Percentiles rank a stretch among this genome's conserved stretches.
These are phyloP conservation scores for Brotula barbata DNA, from an alignment of 2,797 vertebrate species.

Conservation along the genomic window DNA sequence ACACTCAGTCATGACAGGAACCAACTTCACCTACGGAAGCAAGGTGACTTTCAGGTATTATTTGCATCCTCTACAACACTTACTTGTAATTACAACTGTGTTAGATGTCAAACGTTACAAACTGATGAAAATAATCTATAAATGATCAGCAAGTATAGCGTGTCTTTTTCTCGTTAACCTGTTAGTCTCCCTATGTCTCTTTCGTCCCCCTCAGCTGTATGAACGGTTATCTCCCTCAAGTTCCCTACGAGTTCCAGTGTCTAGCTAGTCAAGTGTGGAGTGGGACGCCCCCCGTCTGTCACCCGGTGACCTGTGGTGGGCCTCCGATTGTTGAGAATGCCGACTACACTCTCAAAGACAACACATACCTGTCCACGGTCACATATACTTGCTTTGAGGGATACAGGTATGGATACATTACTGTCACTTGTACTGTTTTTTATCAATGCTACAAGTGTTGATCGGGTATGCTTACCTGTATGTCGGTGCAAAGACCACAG, in stretches of 20 bases:
- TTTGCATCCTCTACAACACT: slow-evolving; percentile 47
- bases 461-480: slow-evolving; percentile 36
- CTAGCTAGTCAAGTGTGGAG: slow-evolving; percentile 87
- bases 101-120: neutral
- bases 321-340: slow-evolving; percentile 82
- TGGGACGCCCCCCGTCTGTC: slow-evolving; percentile 82
- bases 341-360: slow-evolving; percentile 77
- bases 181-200: neutral
- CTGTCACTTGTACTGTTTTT: neutral
- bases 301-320: slow-evolving; percentile 83
- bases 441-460: slow-evolving; percentile 1
- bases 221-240: slow-evolving; percentile 83
- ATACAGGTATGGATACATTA: slow-evolving; percentile 85
- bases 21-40: slow-evolving; percentile 89
- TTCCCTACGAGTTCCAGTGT: slow-evolving; percentile 86
- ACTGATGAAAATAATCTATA: neutral
- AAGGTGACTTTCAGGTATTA: slow-evolving; percentile 94
- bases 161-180: neutral
- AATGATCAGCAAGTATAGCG: fast-evolving
- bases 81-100: neutral
- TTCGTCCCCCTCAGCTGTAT: slow-evolving; percentile 81
- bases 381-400: slow-evolving; percentile 86
- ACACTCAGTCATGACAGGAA: slow-evolving; percentile 84
- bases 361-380: slow-evolving; percentile 85
- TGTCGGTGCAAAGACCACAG: slow-evolving; percentile 84